Percentiles rank a stretch among this genome's conserved stretches.
phyloP scores from a whole-genome alignment of 2,797 vertebrate species.

The Anniella stebbinsi region DNA sequence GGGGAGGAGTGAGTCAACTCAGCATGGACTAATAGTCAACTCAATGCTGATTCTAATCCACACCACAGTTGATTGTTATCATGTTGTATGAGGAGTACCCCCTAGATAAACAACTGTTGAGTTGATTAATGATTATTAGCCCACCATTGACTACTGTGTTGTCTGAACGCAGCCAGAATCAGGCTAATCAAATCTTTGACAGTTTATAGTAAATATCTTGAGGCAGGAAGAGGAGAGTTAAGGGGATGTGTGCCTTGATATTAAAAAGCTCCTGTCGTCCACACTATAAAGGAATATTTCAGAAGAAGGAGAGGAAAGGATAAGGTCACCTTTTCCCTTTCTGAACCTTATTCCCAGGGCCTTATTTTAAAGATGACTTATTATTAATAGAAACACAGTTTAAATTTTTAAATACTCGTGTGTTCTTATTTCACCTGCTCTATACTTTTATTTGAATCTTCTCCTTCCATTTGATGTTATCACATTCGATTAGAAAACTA shows the following conservation, averaged over 20 bases:
- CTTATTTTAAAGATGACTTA: neutral
- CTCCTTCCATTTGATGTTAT: constrained; percentile 5
- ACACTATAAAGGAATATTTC: neutral
- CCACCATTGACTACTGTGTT: too few species aligned
- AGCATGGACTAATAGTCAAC: too few species aligned
- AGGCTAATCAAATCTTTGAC: neutral
- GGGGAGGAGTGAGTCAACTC: too few species aligned
- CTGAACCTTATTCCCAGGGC: neutral
- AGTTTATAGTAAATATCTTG: neutral
- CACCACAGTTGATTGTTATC: too few species aligned
- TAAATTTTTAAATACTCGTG: neutral
- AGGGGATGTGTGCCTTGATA: neutral
- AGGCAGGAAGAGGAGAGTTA: neutral
- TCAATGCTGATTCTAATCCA: too few species aligned
- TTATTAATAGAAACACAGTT: neutral
- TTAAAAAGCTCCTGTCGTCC: neutral
- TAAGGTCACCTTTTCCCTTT: neutral
- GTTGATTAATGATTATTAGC: too few species aligned
- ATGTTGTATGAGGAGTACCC: too few species aligned
- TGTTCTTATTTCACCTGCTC: constrained; percentile 13
- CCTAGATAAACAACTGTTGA: too few species aligned
- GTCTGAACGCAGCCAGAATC: too few species aligned
- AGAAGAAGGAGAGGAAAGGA: neutral
- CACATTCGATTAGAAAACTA: constrained; percentile 32
- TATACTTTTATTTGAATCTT: constrained; percentile 9